These are phyloP conservation scores for Apodemus speciosus DNA, from an alignment of 2,113 vertebrate genomes.

Conservation along the genomic window DNA sequence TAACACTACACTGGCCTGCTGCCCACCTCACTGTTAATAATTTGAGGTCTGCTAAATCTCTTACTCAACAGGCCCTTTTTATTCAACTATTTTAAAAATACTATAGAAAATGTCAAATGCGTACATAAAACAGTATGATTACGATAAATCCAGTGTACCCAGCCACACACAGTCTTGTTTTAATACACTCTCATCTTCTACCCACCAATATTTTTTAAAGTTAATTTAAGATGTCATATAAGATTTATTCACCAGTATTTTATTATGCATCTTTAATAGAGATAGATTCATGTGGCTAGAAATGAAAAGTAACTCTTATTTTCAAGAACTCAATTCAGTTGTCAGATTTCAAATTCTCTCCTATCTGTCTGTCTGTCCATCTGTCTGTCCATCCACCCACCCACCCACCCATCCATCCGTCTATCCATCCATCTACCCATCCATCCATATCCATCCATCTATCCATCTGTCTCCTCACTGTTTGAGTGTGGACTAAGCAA, in stretches of 20 bases:
- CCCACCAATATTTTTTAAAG: constrained; percentile 3
- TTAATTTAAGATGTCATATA: constrained; percentile 1
- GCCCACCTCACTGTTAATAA: constrained; percentile 26
- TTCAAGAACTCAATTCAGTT: constrained; percentile 11
- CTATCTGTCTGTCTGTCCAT: not conserved
- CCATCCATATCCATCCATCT: no score
- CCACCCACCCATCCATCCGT: no score
- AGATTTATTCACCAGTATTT: not conserved
- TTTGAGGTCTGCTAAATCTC: constrained; percentile 11
- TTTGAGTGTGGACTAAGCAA: constrained; percentile 51
- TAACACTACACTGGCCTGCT: constrained; percentile 2
- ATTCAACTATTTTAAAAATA: not conserved
- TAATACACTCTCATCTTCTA: not conserved
- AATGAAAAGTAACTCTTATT: constrained; percentile 27
- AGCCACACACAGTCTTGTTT: constrained; percentile 5
- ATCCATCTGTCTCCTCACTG: not conserved
- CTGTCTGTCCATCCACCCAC: rapidly evolving
- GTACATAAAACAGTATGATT: constrained; percentile 7
- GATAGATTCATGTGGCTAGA: constrained; percentile 24
- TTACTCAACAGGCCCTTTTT: not conserved
- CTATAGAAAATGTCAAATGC: not conserved
- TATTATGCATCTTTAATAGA: constrained; percentile 23
- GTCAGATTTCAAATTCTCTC: constrained; percentile 37
- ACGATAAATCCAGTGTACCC: constrained; percentile 12
- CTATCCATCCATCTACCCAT: no score